Conservation (phyloP, 2,113 vertebrate genomes). For the Trochalopteron elliotii region DNA sequence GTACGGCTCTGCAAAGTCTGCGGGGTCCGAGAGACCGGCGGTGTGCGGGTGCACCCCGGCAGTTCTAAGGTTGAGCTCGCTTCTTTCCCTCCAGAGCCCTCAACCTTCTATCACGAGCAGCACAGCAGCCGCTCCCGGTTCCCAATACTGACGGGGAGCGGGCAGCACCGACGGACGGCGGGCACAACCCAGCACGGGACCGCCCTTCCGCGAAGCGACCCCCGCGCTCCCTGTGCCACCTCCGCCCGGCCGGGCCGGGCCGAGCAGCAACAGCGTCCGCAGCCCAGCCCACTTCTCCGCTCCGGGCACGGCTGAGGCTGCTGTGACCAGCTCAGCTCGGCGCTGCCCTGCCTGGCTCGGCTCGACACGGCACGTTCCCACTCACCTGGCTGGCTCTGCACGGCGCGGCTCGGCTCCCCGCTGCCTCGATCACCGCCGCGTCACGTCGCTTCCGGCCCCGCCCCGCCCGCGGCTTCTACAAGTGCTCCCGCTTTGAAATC, state of each 20-base stretch:
- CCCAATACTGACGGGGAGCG: not conserved
- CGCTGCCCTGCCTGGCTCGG: not conserved
- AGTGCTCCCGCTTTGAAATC: not conserved
- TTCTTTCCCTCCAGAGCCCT: not conserved
- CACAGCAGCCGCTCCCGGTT: not conserved
- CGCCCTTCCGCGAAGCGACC: too few relatives aligned
- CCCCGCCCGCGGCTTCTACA: not conserved
- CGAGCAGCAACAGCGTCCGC: not conserved
- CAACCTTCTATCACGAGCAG: not conserved
- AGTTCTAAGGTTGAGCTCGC: too few relatives aligned
- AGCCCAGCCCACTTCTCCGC: not conserved
- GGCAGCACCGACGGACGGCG: not conserved
- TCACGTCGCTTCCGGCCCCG: not conserved
- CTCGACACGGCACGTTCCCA: rapidly evolving
- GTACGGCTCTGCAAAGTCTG: not conserved
- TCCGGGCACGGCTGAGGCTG: not conserved
- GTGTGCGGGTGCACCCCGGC: not conserved
- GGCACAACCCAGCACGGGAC: not conserved
- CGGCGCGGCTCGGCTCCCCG: not conserved
- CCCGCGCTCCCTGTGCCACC: not conserved
- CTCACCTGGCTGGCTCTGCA: not conserved
- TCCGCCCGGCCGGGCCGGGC: not conserved
- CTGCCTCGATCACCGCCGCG: not conserved
- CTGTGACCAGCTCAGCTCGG: not conserved
- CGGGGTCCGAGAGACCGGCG: not conserved